Conservation (phyloP, 2,888 invertebrate genomes). For the Lasioglossum vierecki region DNA sequence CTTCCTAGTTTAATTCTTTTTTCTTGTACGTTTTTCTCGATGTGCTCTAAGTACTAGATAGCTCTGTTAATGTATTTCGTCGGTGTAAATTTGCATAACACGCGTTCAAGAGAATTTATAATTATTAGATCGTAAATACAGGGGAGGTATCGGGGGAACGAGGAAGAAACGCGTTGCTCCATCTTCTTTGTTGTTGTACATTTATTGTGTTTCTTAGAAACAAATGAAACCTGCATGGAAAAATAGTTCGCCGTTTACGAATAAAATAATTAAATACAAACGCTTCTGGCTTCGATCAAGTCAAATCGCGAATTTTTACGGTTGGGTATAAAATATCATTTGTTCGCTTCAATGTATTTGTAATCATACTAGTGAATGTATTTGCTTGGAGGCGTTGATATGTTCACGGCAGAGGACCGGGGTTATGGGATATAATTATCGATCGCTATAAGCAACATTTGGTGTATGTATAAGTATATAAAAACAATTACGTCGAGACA, state of each 20-base stretch:
- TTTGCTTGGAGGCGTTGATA: constrained; percentile 53
- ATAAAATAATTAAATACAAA: constrained; percentile 48
- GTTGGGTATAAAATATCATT: constrained; percentile 10
- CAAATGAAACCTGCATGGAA: constrained; percentile 67
- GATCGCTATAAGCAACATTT: constrained; percentile 40
- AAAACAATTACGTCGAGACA: constrained; percentile 11
- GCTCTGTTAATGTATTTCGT: constrained; percentile 57
- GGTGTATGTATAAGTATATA: constrained; percentile 44
- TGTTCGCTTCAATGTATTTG: constrained; percentile 51
- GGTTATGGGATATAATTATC: constrained; percentile 33
- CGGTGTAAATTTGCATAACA: constrained; percentile 60
- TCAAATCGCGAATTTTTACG: constrained; percentile 43
- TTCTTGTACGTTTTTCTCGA: constrained; percentile 51
- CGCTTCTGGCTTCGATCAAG: constrained; percentile 63
- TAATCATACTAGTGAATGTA: constrained; percentile 54
- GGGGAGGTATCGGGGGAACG: constrained; percentile 21
- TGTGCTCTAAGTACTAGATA: constrained; percentile 63
- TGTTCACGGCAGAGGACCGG: constrained; percentile 36
- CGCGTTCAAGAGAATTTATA: constrained; percentile 37
- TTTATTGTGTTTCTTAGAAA: constrained; percentile 69
- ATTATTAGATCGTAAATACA: constrained; percentile 56
- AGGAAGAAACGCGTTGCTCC: constrained; percentile 33
- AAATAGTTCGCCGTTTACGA: constrained; percentile 62
- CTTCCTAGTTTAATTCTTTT: constrained; percentile 52
- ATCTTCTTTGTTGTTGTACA: constrained; percentile 61